Evolutionary conservation across 2,113 vertebrate genomes (phyloP), one percentile per base, ranked within the genome.

Genomic region (Cochlearius cochlearius): DNA sequence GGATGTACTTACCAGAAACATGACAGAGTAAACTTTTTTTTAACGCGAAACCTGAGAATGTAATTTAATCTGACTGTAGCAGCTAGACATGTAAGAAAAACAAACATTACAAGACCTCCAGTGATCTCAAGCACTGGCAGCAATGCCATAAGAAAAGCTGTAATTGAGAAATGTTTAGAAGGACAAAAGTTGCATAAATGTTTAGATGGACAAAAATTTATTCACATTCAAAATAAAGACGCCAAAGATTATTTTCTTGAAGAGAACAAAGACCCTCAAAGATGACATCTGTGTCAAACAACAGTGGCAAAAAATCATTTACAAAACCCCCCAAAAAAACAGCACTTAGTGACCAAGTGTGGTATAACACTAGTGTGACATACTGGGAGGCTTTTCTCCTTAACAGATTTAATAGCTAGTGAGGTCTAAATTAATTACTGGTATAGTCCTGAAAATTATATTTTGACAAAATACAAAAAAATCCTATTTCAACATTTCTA

Each of bases 51-150:
- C 92, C 78, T 77, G 72, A 96, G 86, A 94, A 88, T 25, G 55
- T 94, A 90, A 94, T 95, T 95, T 94, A 71, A 79, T 94, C 64
- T 91, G 82, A 92, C 79, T 91, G 71, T 55, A 89, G 79, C 71
- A 94, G 82, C 74, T 64, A 95, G 81, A 86, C 2, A 12, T 23
- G 47, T 50, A 94, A 19, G 67, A 92, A 88, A 94, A 93, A 86
- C 83, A 97, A 97, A 96, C 95, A 88, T 71, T 69, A 72, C 38
- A 90, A 90, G 86, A 90, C 59, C 92, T 90, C 67, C 83, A 92
- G 76, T 89, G 73, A 83, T 95, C 72, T 84, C 75, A 92, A 93
- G 52, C 43, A 90, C 75, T 80, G 64, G 68, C 78, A 97, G 75
- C 75, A 93, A 88, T 26, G 41, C 76, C 59, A 4, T 41, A 74